A percentile compares a stretch with the other conserved stretches of the same genome.
phyloP scores from a whole-genome alignment of 35 echinoderm and acorn worm species.

The Ptychodera flava region DNA sequence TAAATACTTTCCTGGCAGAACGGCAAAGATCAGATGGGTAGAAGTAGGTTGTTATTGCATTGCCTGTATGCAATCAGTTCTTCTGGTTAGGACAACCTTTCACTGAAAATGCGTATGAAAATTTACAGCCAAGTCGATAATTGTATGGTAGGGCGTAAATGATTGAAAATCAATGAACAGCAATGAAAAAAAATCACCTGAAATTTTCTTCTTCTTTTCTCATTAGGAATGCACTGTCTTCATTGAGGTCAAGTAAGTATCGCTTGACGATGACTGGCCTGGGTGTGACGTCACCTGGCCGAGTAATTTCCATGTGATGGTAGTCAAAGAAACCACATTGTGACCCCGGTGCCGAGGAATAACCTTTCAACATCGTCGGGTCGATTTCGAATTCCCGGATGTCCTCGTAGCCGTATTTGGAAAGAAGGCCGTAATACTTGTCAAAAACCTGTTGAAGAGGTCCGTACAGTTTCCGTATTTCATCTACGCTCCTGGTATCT shows the following conservation, averaged over 20 bases:
- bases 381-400: background rate
- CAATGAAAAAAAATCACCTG: no score
- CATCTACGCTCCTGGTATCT: background rate
- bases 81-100: no score
- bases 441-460: background rate
- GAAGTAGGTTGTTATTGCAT: no score
- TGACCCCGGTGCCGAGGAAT: background rate
- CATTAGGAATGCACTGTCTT: background rate
- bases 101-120: no score
- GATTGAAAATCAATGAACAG: no score
- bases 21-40: no score
- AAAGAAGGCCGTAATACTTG: background rate
- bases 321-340: background rate
- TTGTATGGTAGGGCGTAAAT: no score
- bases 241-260: background rate
- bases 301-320: background rate
- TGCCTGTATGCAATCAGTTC: no score
- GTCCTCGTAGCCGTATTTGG: background rate
- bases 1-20: no score
- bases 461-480: background rate
- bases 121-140: no score
- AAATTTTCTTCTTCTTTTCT: constrained; percentile 2
- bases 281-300: background rate
- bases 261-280: background rate
- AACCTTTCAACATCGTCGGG: background rate